Conservation (phyloP, 2,888 invertebrate genomes). For the Rhogogaster chlorosoma region DNA sequence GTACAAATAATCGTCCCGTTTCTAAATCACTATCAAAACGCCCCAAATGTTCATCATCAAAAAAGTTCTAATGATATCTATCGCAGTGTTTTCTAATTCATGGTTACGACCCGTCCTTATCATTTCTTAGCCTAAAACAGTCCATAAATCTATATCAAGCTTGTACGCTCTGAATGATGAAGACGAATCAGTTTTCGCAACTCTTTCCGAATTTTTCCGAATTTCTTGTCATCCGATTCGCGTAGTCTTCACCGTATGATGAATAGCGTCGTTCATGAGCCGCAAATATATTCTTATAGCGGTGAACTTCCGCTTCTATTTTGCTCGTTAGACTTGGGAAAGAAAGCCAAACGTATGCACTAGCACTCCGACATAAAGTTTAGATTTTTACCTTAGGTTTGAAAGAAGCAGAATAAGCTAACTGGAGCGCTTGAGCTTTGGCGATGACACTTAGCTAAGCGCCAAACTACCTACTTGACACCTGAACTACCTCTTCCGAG, state of each 20-base stretch:
- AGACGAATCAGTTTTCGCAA: background rate
- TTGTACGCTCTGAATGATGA: background rate
- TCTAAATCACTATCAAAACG: background rate
- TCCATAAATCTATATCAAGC: background rate
- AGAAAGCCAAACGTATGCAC: constrained; percentile 23
- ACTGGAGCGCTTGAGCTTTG: constrained; percentile 37
- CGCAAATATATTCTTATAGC: background rate
- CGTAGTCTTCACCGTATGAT: background rate
- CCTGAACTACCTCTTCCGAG: constrained; percentile 43
- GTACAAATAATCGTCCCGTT: background rate
- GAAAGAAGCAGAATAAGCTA: constrained; percentile 32
- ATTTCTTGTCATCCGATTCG: background rate
- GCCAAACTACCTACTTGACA: constrained; percentile 48
- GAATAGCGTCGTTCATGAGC: background rate
- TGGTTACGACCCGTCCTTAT: background rate
- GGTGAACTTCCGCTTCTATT: background rate
- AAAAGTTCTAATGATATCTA: background rate
- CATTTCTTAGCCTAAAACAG: background rate
- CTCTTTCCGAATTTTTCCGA: background rate
- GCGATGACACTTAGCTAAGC: constrained; percentile 45
- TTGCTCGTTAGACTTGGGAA: background rate
- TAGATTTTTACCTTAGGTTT: constrained; percentile 17
- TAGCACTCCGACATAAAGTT: constrained; percentile 7
- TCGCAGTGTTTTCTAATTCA: background rate
- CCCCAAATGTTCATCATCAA: background rate